Evolutionary conservation across 2,888 invertebrate genomes (phyloP).

Genomic region (Cenopis cana): DNA sequence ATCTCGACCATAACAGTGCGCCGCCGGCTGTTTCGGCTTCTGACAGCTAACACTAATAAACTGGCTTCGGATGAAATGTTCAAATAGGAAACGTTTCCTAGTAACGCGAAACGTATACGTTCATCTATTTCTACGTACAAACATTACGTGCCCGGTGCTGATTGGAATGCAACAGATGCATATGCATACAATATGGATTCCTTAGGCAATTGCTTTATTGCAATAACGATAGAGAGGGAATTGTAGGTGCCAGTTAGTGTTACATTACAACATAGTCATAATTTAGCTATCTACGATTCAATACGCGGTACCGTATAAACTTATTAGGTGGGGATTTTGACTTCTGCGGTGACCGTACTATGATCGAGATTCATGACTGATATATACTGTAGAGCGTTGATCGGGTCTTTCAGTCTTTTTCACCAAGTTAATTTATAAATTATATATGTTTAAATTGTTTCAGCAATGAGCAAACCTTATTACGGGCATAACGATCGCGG

Average conservation of each 20-base stretch:
- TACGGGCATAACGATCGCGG: conserved; percentile 61
- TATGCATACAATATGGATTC: conserved; percentile 17
- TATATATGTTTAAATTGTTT: conserved; percentile 13
- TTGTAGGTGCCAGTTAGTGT: background rate
- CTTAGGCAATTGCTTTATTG: conserved; percentile 26
- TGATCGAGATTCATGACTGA: too few relatives aligned
- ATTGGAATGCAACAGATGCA: conserved; percentile 39
- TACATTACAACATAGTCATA: conserved; percentile 5
- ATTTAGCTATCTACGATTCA: background rate
- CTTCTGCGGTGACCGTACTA: too few relatives aligned
- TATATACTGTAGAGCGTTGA: too few relatives aligned
- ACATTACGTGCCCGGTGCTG: conserved; percentile 27
- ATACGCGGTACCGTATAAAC: background rate
- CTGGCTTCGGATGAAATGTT: conserved; percentile 71
- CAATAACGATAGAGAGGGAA: background rate
- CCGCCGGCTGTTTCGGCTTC: conserved; percentile 71
- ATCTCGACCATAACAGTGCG: conserved; percentile 74
- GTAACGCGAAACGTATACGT: conserved; percentile 60
- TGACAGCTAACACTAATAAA: conserved; percentile 76
- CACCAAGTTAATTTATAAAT: background rate
- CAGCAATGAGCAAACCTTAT: conserved; percentile 40
- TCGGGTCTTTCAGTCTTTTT: too few relatives aligned
- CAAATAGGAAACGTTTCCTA: conserved; percentile 66
- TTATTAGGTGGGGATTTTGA: too few relatives aligned
- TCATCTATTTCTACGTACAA: conserved; percentile 40